These are phyloP conservation scores for Brachyhypopomus occidentalis DNA, from an alignment of 2,113 vertebrate species.

Conservation along the genomic window DNA sequence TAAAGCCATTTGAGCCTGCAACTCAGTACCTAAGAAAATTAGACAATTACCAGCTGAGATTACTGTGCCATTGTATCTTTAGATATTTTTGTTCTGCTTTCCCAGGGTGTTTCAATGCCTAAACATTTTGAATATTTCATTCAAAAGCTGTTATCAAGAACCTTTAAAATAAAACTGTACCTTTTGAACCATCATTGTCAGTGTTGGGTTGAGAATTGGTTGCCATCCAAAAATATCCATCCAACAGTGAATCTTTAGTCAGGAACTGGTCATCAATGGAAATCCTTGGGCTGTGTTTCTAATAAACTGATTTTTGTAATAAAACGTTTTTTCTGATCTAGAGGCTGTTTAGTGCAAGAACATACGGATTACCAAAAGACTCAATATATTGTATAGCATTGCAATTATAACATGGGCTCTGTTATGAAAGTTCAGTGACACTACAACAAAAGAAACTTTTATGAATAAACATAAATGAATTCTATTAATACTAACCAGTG, in stretches of 20 bases:
- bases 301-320: too few relatives aligned
- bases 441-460: constrained; percentile 16
- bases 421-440: constrained; percentile 11
- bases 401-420: neutral
- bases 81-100: neutral
- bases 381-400: neutral
- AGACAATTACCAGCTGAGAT: constrained; percentile 5
- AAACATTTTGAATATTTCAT: neutral
- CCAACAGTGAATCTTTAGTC: too few relatives aligned
- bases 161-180: neutral
- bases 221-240: too few relatives aligned
- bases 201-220: too few relatives aligned
- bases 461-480: constrained; percentile 39
- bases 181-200: too few relatives aligned
- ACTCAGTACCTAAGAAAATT: neutral
- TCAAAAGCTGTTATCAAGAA: neutral
- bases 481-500: constrained; percentile 44
- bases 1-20: constrained; percentile 1
- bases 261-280: too few relatives aligned
- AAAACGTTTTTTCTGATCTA: too few relatives aligned
- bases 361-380: neutral
- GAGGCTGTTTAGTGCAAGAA: too few relatives aligned
- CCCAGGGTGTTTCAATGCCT: neutral
- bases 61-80: neutral
- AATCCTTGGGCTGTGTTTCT: too few relatives aligned